Conservation (phyloP, 1,140 invertebrate species). For the Lineus longissimus region DNA sequence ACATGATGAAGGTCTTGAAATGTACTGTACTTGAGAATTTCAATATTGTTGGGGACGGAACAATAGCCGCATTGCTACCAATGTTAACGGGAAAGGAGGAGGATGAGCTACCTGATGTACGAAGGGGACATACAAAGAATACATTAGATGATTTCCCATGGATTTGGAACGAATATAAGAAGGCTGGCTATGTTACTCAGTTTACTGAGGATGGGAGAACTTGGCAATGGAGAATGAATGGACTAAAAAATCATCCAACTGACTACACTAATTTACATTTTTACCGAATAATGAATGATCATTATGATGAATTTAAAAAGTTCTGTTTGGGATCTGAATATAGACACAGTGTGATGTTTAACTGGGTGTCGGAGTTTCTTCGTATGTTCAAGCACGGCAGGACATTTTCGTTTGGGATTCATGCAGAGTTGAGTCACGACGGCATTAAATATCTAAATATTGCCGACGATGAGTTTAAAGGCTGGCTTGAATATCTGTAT, state of each 20-base stretch:
- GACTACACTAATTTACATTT: slow-evolving; percentile 17
- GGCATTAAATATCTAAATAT: slow-evolving; percentile 2
- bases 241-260: slow-evolving; percentile 15
- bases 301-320: neutral
- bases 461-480: slow-evolving; percentile 11
- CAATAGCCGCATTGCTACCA: slow-evolving; percentile 15
- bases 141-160: neutral
- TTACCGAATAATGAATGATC: neutral
- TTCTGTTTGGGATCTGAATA: slow-evolving; percentile 7
- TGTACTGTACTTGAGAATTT: slow-evolving; percentile 11
- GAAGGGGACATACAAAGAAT: neutral
- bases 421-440: slow-evolving; percentile 14
- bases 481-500: slow-evolving; percentile 8
- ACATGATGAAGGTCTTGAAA: slow-evolving; percentile 8
- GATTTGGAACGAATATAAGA: slow-evolving; percentile 21
- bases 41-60: slow-evolving; percentile 28
- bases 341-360: slow-evolving; percentile 1
- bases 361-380: neutral
- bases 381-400: slow-evolving; percentile 7
- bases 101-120: slow-evolving; percentile 14
- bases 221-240: slow-evolving; percentile 10
- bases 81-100: slow-evolving; percentile 15
- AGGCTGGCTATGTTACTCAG: slow-evolving; percentile 15
- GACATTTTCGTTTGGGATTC: slow-evolving; percentile 13
- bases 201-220: slow-evolving; percentile 17